Percentiles rank a stretch among this genome's conserved stretches.
phyloP scores from a whole-genome alignment of 2,113 vertebrate species.

The Steatornis caripensis region DNA sequence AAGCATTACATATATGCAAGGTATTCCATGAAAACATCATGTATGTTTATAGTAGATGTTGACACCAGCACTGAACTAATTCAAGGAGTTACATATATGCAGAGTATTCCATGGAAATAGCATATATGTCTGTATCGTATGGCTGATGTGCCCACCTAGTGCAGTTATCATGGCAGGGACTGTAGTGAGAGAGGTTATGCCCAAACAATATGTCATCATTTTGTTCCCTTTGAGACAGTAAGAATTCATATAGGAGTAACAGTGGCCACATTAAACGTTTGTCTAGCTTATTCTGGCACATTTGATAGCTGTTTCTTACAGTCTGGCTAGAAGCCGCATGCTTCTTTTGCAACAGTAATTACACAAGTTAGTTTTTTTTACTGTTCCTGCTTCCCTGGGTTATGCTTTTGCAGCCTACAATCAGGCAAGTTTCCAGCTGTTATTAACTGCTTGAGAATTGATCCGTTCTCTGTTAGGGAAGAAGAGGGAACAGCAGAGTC shows the following conservation, averaged over 20 bases:
- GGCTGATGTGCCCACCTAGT: background rate
- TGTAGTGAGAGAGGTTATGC: background rate
- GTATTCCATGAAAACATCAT: background rate
- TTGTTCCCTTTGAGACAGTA: background rate
- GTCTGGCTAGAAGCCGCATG: background rate
- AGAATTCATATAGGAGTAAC: background rate
- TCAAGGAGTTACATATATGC: background rate
- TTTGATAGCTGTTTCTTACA: background rate
- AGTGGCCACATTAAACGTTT: background rate
- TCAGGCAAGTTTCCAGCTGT: background rate
- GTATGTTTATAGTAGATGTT: background rate
- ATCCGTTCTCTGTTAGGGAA: background rate
- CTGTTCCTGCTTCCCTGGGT: background rate
- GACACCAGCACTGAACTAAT: background rate
- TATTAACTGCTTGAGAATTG: background rate
- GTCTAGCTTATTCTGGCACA: background rate
- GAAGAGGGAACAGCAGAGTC: background rate
- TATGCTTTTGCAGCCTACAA: background rate
- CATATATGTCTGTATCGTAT: accelerated
- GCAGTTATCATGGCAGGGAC: background rate
- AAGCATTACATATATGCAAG: background rate
- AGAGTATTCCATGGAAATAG: background rate
- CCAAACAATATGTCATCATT: accelerated
- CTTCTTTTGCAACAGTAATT: background rate
- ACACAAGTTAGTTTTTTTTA: background rate